These are phyloP conservation scores for Heliconius cydno DNA, from an alignment of 2,888 invertebrate species.

Conservation along the genomic window DNA sequence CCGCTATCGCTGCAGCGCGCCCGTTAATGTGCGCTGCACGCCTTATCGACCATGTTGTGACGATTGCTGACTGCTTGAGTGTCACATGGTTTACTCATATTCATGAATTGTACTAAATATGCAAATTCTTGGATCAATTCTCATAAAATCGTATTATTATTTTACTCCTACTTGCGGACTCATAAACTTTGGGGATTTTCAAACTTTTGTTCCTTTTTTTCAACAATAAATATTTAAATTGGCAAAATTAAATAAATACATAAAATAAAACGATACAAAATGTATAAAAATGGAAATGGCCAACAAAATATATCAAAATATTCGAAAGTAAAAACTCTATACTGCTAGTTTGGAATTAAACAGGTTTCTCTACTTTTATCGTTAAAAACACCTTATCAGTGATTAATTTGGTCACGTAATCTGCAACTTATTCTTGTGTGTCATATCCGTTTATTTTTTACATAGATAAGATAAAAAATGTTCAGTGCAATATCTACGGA, in stretches of 20 bases:
- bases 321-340: neutral
- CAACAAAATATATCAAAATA: neutral
- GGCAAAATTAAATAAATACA: too few species aligned
- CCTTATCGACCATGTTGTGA: conserved; percentile 74
- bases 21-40: conserved; percentile 80
- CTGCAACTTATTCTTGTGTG: conserved; percentile 60
- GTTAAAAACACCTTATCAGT: conserved; percentile 58
- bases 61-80: conserved; percentile 50
- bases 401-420: conserved; percentile 72
- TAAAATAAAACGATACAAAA: neutral
- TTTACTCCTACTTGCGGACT: neutral
- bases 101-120: conserved; percentile 66
- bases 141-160: neutral
- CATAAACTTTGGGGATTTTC: neutral
- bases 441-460: conserved; percentile 70
- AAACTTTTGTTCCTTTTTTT: neutral
- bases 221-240: too few species aligned
- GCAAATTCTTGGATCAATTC: neutral
- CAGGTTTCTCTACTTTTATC: conserved; percentile 25
- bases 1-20: conserved; percentile 78
- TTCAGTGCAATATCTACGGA: conserved; percentile 57
- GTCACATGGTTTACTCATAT: conserved; percentile 55
- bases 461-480: conserved; percentile 72
- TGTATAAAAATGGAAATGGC: neutral
- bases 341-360: conserved; percentile 1